Conservation (phyloP, 1,140 invertebrate genomes). For the Lasioglossum baleicum region DNA sequence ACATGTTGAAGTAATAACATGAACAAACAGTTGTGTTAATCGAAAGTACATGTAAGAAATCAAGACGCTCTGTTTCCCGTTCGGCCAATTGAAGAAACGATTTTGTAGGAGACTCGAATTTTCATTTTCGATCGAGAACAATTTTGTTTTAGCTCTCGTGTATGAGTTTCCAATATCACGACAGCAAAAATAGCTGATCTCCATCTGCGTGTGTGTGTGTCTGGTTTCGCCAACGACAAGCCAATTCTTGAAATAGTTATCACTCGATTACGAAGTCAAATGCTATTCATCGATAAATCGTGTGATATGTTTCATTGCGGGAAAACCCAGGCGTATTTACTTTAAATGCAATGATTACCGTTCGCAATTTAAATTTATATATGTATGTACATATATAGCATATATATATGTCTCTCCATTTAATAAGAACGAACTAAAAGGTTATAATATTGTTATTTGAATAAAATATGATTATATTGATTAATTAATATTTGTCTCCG, state of each 20-base stretch:
- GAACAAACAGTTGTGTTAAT: slow-evolving; percentile 3
- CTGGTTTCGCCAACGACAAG: slow-evolving; percentile 21
- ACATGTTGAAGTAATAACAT: slow-evolving; percentile 1
- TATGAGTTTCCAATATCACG: not conserved
- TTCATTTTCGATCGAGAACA: not conserved
- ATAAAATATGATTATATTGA: slow-evolving; percentile 68
- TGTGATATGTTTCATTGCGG: slow-evolving; percentile 38
- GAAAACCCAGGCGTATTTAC: slow-evolving; percentile 35
- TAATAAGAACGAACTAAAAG: slow-evolving; percentile 61
- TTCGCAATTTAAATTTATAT: slow-evolving; percentile 40
- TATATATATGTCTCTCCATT: slow-evolving; percentile 48
- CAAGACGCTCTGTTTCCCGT: not conserved
- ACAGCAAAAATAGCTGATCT: slow-evolving; percentile 11
- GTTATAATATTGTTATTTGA: slow-evolving; percentile 70
- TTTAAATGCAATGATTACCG: slow-evolving; percentile 36
- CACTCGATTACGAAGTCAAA: slow-evolving; percentile 8
- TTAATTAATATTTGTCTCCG: slow-evolving; percentile 12
- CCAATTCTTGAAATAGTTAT: not conserved
- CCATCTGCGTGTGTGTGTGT: not conserved
- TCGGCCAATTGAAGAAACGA: not conserved
- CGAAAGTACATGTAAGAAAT: not conserved
- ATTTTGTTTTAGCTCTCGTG: not conserved
- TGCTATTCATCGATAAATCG: slow-evolving; percentile 21
- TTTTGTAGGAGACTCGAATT: not conserved
- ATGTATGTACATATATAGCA: slow-evolving; percentile 41